Conservation (phyloP, 2,888 invertebrate species). For the Blastobasis lacticolella region DNA sequence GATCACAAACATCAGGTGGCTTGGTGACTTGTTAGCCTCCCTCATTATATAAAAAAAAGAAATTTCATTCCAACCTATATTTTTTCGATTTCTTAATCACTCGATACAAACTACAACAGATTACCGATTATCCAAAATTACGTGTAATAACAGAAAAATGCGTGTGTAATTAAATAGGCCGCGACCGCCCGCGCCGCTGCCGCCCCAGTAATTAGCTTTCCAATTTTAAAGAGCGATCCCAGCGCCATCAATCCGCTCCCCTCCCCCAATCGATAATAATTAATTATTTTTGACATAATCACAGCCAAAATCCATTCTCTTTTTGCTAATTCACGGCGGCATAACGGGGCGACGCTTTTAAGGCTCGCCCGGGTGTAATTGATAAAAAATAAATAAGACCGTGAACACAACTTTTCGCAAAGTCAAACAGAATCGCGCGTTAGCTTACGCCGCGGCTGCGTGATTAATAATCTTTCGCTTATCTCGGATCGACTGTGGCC, state of each 20-base stretch:
- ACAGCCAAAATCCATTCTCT: conserved; percentile 78
- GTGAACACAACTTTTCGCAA: conserved; percentile 50
- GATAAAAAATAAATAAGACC: conserved; percentile 71
- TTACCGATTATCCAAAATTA: too few species aligned
- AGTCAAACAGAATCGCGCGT: conserved; percentile 61
- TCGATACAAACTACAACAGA: too few species aligned
- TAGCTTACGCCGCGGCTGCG: conserved; percentile 39
- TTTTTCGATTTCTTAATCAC: too few species aligned
- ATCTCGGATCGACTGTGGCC: conserved; percentile 12
- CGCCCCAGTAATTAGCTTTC: conserved; percentile 63
- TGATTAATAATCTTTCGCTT: conserved; percentile 54
- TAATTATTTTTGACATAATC: conserved; percentile 84
- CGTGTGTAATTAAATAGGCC: conserved; percentile 26
- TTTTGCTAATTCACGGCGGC: conserved; percentile 80
- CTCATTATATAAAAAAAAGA: too few species aligned
- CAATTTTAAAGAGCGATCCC: conserved; percentile 61
- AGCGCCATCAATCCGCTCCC: conserved; percentile 63
- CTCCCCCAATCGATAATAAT: conserved; percentile 77
- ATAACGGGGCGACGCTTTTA: conserved; percentile 69
- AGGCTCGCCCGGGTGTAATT: conserved; percentile 59
- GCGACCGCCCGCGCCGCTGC: conserved; percentile 38
- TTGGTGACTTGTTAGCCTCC: too few species aligned
- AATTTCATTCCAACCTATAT: too few species aligned
- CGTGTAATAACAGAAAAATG: too few species aligned
- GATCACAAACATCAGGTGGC: too few species aligned